A percentile compares a stretch with the other conserved stretches of the same genome.
Conservation (phyloP, 1,140 invertebrate genomes). For the Paraescarpia echinospica region DNA sequence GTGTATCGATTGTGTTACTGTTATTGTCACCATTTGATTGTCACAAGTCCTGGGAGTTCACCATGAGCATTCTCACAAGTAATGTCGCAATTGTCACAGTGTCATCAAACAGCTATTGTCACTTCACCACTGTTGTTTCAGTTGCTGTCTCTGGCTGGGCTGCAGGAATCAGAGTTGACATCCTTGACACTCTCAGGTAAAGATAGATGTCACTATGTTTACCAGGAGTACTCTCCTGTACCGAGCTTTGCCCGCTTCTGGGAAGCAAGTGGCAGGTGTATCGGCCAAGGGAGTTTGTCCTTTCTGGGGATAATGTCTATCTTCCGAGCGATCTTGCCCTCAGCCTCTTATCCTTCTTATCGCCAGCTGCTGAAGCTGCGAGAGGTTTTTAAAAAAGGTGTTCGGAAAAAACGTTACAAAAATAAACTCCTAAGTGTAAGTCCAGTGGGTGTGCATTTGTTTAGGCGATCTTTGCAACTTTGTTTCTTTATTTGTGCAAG, state of each 20-base stretch:
- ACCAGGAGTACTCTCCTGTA: not conserved
- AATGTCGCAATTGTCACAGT: not conserved
- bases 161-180: not conserved
- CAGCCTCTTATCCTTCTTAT: not conserved
- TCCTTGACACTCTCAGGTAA: not conserved
- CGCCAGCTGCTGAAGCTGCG: not conserved
- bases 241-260: not conserved
- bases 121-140: not conserved
- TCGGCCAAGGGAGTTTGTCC: not conserved
- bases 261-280: not conserved
- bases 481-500: not conserved
- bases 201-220: not conserved
- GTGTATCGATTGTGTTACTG: not conserved
- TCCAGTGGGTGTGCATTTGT: not conserved
- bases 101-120: not conserved
- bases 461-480: not conserved
- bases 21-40: not conserved
- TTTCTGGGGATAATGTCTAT: not conserved
- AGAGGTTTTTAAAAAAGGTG: not conserved
- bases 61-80: not conserved
- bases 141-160: not conserved
- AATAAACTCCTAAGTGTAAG: not conserved
- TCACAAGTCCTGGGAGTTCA: not conserved
- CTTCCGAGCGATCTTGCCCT: not conserved
- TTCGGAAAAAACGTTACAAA: not conserved